These are phyloP conservation scores for Drosophila nannoptera DNA, from an alignment of 1,140 invertebrate species.

Conservation along the genomic window DNA sequence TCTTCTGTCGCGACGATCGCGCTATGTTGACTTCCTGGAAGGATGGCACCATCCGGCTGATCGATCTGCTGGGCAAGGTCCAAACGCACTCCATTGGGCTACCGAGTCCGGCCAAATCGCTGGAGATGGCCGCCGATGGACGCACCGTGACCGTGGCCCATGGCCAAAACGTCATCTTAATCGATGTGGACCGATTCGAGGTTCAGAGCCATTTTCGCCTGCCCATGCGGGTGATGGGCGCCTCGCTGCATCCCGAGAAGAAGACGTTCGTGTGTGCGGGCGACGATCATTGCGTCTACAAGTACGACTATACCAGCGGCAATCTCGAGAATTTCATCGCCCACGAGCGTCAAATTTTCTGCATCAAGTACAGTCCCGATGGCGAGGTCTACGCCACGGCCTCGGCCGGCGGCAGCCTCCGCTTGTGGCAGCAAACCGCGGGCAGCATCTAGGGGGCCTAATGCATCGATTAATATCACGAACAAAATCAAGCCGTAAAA, in stretches of 20 bases:
- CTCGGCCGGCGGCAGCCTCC: conserved; percentile 95
- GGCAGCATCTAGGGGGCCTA: conserved; percentile 97
- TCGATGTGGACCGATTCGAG: conserved; percentile 86
- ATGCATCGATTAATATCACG: no score
- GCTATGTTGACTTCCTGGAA: conserved; percentile 92
- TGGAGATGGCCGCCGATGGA: conserved; percentile 93
- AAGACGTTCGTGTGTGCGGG: conserved; percentile 95
- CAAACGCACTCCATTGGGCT: conserved; percentile 92
- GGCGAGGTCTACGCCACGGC: conserved; percentile 97
- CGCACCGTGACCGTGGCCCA: conserved; percentile 89
- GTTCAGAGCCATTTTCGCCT: conserved; percentile 89
- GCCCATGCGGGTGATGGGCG: conserved; percentile 92
- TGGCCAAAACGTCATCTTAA: conserved; percentile 87
- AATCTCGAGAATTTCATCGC: conserved; percentile 91
- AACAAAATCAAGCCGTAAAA: no score
- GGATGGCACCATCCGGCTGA: conserved; percentile 91
- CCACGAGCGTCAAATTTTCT: conserved; percentile 96
- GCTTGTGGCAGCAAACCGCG: conserved; percentile 94
- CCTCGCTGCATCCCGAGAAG: conserved; percentile 92
- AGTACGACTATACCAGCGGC: conserved; percentile 94
- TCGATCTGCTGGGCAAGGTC: conserved; percentile 86
- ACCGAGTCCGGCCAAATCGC: conserved; percentile 88
- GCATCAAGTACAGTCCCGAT: conserved; percentile 93
- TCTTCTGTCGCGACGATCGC: conserved; percentile 89
- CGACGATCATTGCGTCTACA: conserved; percentile 96